phyloP scores from a whole-genome alignment of 2,113 vertebrate genomes.

The Anguilla japonica region DNA sequence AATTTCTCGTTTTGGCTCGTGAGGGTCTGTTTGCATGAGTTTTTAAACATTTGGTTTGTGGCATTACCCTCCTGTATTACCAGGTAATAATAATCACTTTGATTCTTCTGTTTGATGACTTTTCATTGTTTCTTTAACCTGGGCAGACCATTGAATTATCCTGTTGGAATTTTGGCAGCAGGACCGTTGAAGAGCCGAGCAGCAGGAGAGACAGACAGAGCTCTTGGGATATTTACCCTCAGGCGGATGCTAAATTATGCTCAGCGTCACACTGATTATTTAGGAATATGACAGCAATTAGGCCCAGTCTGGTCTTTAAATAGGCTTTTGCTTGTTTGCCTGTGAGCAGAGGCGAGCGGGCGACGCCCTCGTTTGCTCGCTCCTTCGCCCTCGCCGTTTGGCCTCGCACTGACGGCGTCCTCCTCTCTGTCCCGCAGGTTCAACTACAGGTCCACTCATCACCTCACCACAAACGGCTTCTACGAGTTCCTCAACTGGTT shows the following conservation, averaged over 20 bases:
- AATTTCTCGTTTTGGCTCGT: neutral
- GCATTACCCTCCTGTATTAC: neutral
- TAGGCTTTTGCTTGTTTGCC: neutral
- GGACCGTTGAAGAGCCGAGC: neutral
- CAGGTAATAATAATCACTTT: neutral
- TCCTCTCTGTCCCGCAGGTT: slow-evolving; percentile 75
- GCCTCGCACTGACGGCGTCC: neutral
- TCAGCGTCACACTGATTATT: neutral
- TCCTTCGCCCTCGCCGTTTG: neutral
- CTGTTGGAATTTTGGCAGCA: neutral
- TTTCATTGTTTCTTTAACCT: neutral
- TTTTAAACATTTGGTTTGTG: neutral
- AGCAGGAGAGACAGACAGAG: neutral
- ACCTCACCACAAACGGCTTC: slow-evolving; percentile 97
- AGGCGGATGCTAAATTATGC: neutral
- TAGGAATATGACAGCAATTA: neutral
- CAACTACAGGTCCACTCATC: slow-evolving; percentile 99
- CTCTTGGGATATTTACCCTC: neutral
- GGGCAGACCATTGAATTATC: neutral
- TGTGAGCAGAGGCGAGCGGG: neutral
- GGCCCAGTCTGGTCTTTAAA: neutral
- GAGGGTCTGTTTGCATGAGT: neutral
- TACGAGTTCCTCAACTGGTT: slow-evolving; percentile 99
- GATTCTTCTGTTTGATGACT: neutral
- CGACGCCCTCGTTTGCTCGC: neutral